Evolutionary conservation across 2,888 invertebrate genomes (phyloP).

Genomic region (Eretmocerus hayati): DNA sequence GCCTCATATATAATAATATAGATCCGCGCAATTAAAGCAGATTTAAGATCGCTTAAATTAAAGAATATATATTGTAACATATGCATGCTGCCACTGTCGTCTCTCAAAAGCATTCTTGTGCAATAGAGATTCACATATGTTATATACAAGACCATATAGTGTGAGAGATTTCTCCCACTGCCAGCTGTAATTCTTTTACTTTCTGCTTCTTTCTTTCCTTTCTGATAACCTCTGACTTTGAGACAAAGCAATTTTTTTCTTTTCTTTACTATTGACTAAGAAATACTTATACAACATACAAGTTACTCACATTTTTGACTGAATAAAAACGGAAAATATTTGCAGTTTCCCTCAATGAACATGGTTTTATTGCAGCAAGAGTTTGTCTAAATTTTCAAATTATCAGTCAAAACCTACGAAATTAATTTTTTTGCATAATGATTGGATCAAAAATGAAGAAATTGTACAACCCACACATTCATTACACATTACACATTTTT

Average conservation of each 20-base stretch:
- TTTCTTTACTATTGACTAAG: too few relatives aligned
- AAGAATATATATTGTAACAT: slow-evolving; percentile 23
- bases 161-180: too few relatives aligned
- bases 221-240: slow-evolving; percentile 13
- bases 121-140: slow-evolving; percentile 22
- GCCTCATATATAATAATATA: slow-evolving; percentile 21
- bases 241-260: too few relatives aligned
- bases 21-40: slow-evolving; percentile 20
- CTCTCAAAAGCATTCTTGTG: slow-evolving; percentile 18
- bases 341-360: slow-evolving; percentile 10
- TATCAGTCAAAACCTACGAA: slow-evolving; percentile 11
- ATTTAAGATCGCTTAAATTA: slow-evolving; percentile 19
- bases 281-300: too few relatives aligned
- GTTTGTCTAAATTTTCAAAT: slow-evolving; percentile 13
- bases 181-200: slow-evolving; percentile 3
- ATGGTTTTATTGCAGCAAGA: slow-evolving; percentile 18
- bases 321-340: slow-evolving; percentile 13
- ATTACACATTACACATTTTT: slow-evolving; percentile 18
- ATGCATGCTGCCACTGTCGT: slow-evolving; percentile 20
- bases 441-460: slow-evolving; percentile 13
- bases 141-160: slow-evolving; percentile 20
- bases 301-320: slow-evolving; percentile 6
- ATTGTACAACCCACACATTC: slow-evolving; percentile 14
- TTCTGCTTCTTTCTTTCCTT: slow-evolving; percentile 9
- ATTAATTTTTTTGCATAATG: slow-evolving; percentile 7